Base-by-base conservation (phyloP, 2,888 invertebrate species). In the Eupithecia abbreviata region DNA sequence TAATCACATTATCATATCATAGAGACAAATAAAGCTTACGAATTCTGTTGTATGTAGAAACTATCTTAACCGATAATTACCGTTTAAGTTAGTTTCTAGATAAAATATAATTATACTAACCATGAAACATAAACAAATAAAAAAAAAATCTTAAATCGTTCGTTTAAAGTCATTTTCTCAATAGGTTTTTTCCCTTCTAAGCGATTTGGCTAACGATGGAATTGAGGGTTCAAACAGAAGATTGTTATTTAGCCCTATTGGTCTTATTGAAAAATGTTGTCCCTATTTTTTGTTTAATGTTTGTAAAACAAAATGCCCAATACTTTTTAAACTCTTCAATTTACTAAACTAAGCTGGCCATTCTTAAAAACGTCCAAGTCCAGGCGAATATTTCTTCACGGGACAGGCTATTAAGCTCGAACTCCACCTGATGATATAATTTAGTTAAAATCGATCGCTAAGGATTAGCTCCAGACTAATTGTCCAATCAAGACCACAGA, bases 401-500 rank as follows among this genome's bases (percentile, higher is more conserved):
- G 82, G 77, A 81, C 82, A 72, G 72, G 79, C 79, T 80, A 80
- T 84, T 84, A 81, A 77, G 75, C 72, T 77, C 79, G 83, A 83
- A 82, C 83, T 83, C 84, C 85, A 88, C 88, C 89, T 92, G 91
- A 92, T 89, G 90, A 93, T 91, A 90, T 92, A 91, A 92, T 92
- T 92, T 92, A 90, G 90, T 90, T 90, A 88, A 88, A 90, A 93
- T 93, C 90, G 92, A 95, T 88, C 89, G 85, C 78, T 77, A 71
- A 83, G 90, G 91, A 91, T 95, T 92, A 95, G 89, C 90, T 90
- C 89, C 75, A 92, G 93, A 95, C 95, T 95, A 95, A 96, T 96
- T 95, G 95, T 92, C 91, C 93, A 93, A 95, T 95, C 95, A 93
- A 89, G 91, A 92, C 93, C 96, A 96, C 95, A 95, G 96, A n/a